Evolutionary conservation across 1,140 invertebrate genomes (phyloP), one percentile per base, ranked within the genome.

Genomic region (Pinna nobilis): DNA sequence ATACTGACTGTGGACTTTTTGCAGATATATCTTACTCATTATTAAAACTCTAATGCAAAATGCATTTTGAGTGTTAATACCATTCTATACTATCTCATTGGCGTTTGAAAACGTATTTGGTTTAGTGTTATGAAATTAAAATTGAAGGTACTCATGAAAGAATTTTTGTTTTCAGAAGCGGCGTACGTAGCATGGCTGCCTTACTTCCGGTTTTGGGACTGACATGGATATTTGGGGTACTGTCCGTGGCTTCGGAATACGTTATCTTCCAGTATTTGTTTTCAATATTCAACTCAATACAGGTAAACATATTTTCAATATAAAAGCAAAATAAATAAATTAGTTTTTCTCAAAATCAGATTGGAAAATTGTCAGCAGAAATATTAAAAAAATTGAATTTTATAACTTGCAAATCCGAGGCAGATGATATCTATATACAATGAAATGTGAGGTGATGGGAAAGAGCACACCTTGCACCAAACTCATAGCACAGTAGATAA

Each of bases 261-360:
- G 35, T 83, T 6, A 76, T 82, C 3, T 86, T 86, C 51, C 79
- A 85, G 67, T 83, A 85, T 64, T 41, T 86, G n/a, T 86, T 86
- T 70, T 74, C 82, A 15, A 65, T 84, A 25, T 79, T 77, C 53
- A 86, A 85, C 63, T 81, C 82, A 28, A 47, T 85, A 32, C 85
- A 86, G 83, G 85, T 85, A 69, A 51, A 35, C 13, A 13, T 32
- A 23, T 37, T 30, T 18, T 37, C n/a, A 23, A 47, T 25, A 49
- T 23, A 41, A 25, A 61, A 39, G 5, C 3, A 9, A 18, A 18
- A 1, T 44, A 1, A 1, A 44, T 44, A 44, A 44, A 44, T 13
- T 44, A 18, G 41, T 44, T 44, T 44, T 7, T 44, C 7, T 44
- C 18, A 9, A 9, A 18, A 44, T 44, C 9, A 18, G 18, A 44